Conservation (phyloP, 1,140 invertebrate species). For the Leucophenga varia region DNA sequence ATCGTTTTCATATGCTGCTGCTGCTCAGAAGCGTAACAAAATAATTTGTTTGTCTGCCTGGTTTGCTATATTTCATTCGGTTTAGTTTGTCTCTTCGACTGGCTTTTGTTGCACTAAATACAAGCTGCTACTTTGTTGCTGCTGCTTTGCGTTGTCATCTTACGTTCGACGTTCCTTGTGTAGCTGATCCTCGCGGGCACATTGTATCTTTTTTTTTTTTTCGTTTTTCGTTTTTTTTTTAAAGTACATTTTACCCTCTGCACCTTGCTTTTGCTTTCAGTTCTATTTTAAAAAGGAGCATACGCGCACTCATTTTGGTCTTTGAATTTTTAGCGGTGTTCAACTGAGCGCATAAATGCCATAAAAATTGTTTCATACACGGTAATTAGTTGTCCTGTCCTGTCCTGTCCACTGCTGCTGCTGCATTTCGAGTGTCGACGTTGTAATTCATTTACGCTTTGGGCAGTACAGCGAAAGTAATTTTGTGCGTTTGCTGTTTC, state of each 20-base stretch:
- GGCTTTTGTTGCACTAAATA: conserved; percentile 4
- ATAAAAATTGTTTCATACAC: conserved; percentile 52
- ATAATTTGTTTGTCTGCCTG: conserved; percentile 47
- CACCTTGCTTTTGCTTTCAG: too few species aligned
- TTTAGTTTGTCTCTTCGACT: not conserved
- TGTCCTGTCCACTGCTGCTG: not conserved
- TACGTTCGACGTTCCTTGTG: too few species aligned
- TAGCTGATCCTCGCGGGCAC: too few species aligned
- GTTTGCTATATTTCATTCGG: too few species aligned
- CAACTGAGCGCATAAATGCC: conserved; percentile 50
- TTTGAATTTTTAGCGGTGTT: conserved; percentile 39
- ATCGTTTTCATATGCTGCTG: too few species aligned
- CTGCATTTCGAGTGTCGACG: conserved; percentile 4
- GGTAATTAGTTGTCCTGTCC: conserved; percentile 49
- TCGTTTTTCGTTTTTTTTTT: too few species aligned
- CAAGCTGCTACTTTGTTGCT: conserved; percentile 22
- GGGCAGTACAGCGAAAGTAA: conserved; percentile 40
- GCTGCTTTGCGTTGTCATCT: too few species aligned
- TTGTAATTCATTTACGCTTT: conserved; percentile 52
- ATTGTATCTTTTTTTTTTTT: too few species aligned
- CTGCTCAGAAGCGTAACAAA: conserved; percentile 35
- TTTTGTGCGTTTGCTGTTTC: conserved; percentile 27
- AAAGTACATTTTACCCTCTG: too few species aligned
- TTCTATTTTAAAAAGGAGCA: too few species aligned
- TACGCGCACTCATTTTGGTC: too few species aligned